Evolutionary conservation across 2,797 vertebrate genomes (phyloP), one percentile per base, ranked within the genome.

Genomic region (Sebastes umbrosus): DNA sequence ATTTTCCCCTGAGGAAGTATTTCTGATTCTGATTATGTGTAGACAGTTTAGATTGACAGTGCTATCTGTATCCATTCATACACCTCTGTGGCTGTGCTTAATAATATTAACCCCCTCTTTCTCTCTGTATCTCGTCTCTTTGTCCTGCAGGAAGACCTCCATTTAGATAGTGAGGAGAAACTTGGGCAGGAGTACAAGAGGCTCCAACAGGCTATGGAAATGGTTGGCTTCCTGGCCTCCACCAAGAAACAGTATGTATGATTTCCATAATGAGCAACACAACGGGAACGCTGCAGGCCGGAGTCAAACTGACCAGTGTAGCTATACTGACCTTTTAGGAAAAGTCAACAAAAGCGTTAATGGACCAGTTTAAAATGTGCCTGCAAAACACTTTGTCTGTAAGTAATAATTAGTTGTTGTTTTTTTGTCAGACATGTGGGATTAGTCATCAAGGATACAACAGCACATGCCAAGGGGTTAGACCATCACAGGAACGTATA

Each of bases 161-260:
- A 95, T 80, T 92, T 97, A 5, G 97, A 97, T 63, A 96, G 97
- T 50, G 95, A 95, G 27, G 96, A 96, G 79, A 97, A 97, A 82
- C 95, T 98, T 50, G 84, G 84, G 22, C 96, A 97, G 9, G 96
- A 98, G 85, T 99, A 98, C 31, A 96, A 97, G 72, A 96, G 97
- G 67, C 95, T 99, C 25, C 97, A 98, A 82, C 98, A 98, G 92
- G 98, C 99, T 58, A 99, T 99, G 99, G 99, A 99, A 92, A 98
- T 99, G 98, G 98, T 99, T 32, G 99, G 99, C 73, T 99, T 99
- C 92, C 95, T 99, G 75, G 94, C 96, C 2, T 94, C 97, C 54
- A 99, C 98, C 72, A 99, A 96, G 92, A 98, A 97, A 79, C 97
- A 97, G 99, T 99, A 89, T 83, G 96, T 88, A 25, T 62, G 39